phyloP scores from a whole-genome alignment of 1,140 invertebrate genomes.

The Vollenhovia emeryi region DNA sequence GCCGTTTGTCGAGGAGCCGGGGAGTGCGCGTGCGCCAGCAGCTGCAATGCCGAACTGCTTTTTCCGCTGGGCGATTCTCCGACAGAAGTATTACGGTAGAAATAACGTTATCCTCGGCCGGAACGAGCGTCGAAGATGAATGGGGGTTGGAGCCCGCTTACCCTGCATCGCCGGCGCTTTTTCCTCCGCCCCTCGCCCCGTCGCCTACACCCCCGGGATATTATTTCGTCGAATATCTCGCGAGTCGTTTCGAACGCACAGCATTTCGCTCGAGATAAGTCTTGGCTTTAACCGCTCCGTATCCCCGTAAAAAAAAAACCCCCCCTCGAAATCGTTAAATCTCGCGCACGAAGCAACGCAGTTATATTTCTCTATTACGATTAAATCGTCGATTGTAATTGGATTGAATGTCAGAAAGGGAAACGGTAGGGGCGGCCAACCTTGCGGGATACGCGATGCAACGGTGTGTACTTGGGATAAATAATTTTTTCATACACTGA shows the following conservation, averaged over 20 bases:
- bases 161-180: conserved; percentile 49
- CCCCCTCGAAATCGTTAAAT: conserved; percentile 13
- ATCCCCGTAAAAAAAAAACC: conserved; percentile 40
- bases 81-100: conserved; percentile 55
- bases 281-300: conserved; percentile 35
- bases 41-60: conserved; percentile 46
- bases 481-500: neutral
- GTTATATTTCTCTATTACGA: conserved; percentile 20
- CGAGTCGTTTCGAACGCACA: conserved; percentile 36
- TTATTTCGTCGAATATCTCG: conserved; percentile 52
- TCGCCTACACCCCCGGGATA: neutral
- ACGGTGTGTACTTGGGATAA: neutral
- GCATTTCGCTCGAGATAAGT: conserved; percentile 27
- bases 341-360: neutral
- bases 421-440: neutral
- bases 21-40: conserved; percentile 51
- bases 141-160: conserved; percentile 50
- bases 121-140: conserved; percentile 58
- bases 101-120: conserved; percentile 55
- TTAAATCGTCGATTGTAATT: conserved; percentile 17
- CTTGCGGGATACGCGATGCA: neutral
- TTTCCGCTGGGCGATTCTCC: conserved; percentile 52
- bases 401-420: neutral
- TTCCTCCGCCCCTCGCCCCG: neutral
- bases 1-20: conserved; percentile 43